Evolutionary conservation across 2,797 vertebrate species (phyloP).

Genomic region (Rhincodon typus): DNA sequence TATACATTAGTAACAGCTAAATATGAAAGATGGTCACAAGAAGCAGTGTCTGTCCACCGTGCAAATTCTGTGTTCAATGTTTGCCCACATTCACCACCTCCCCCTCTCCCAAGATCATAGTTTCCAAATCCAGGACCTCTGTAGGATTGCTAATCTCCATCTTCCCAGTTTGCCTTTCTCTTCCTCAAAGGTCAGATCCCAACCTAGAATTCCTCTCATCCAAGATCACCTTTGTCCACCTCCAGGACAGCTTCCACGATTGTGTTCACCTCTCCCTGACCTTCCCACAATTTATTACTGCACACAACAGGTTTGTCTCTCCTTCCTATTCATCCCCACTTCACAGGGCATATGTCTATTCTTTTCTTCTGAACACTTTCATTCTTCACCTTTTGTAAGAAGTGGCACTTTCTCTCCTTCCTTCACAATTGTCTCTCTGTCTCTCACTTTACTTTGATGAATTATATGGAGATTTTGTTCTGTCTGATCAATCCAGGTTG

Average conservation of each 20-base stretch:
- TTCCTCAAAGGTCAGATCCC: too few relatives aligned
- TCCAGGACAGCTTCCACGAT: too few relatives aligned
- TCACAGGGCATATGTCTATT: not conserved
- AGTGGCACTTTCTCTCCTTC: not conserved
- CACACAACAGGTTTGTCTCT: not conserved
- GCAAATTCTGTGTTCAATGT: not conserved
- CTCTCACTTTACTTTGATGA: not conserved
- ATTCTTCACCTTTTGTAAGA: not conserved
- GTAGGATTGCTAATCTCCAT: too few relatives aligned
- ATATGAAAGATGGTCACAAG: not conserved
- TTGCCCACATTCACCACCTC: not conserved
- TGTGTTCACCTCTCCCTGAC: too few relatives aligned
- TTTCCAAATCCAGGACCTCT: too few relatives aligned
- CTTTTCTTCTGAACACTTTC: not conserved
- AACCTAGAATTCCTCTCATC: too few relatives aligned
- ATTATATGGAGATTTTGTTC: not conserved
- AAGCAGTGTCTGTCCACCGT: not conserved
- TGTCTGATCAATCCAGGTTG: not conserved
- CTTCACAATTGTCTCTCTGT: not conserved
- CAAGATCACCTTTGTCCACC: too few relatives aligned
- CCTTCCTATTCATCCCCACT: not conserved
- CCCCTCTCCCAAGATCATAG: too few relatives aligned
- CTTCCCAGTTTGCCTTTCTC: too few relatives aligned
- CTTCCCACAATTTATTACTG: not conserved
- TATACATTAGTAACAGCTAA: not conserved